Evolutionary conservation across 1,140 invertebrate species (phyloP), one percentile per base, ranked within the genome.

Genomic region (Acyrthosiphon pisum): DNA sequence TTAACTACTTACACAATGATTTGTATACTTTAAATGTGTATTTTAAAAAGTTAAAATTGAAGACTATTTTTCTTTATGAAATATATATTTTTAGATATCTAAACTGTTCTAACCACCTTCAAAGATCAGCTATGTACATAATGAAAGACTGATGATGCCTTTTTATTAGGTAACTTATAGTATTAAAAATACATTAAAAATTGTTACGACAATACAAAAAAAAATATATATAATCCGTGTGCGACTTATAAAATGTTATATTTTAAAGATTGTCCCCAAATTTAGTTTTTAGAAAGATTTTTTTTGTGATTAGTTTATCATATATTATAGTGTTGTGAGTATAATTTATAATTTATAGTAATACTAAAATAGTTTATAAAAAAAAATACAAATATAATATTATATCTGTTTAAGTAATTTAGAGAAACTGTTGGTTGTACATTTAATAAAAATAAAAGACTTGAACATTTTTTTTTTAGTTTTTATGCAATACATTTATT

Each of bases 381-480:
- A 91, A 26, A 41, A 35, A 76, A 76, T 44, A 68, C 60, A 68
- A 91, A 76, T 91, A 76, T 68, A n/a, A 76, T n/a, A n/a, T 60
- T 68, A 60, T 76, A 91, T 81, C 56, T 41, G 60, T 91, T 91
- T 91, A 48, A 76, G 37, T 81, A 44, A 76, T 50, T 48, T 92
- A 92, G 60, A 83, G 46, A 83, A 83, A 92, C 91, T 92, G 91
- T 83, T 92, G 68, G 91, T 92, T 92, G 91, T 92, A 92, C n/a
- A 41, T 90, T 26, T 60, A 76, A 44, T 35, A 68, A 91, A 48
- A 91, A 81, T 81, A 91, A 90, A 91, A 91, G 90, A 91, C 56
- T 91, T 81, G 41, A n/a, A 90, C 46, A 81, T 81, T 46, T 22
- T 76, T 76, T 48, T 18, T 76, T 60, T 60, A 7, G 50, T 60